A percentile compares a stretch with the other conserved stretches of the same genome.
These are phyloP conservation scores for Ptychadena robeensis DNA, from an alignment of 2,797 vertebrate genomes.

Conservation along the genomic window DNA sequence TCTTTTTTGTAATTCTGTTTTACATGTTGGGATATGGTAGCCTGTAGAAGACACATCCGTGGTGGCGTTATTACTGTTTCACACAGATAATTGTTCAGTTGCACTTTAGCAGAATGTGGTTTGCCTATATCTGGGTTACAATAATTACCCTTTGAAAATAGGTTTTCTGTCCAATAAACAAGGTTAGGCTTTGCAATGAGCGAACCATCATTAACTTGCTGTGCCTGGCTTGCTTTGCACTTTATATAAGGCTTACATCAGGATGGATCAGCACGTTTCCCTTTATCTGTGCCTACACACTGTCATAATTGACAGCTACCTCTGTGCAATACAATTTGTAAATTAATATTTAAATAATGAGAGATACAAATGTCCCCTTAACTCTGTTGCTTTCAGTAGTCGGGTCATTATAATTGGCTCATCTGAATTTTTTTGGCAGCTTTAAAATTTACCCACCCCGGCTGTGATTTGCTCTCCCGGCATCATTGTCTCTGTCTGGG, in stretches of 20 bases:
- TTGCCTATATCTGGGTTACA: too few species aligned
- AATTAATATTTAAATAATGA: not conserved
- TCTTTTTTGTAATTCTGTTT: too few species aligned
- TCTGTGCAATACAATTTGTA: not conserved
- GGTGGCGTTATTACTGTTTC: too few species aligned
- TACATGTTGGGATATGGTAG: too few species aligned
- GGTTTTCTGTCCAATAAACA: too few species aligned
- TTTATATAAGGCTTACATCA: not conserved
- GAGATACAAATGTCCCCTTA: constrained; percentile 8
- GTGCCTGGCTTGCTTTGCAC: not conserved
- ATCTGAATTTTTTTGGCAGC: not conserved
- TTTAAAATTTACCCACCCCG: constrained; percentile 15
- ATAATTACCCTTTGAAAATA: too few species aligned
- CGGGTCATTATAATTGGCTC: constrained; percentile 9
- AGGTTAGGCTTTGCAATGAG: too few species aligned
- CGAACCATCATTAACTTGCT: too few species aligned
- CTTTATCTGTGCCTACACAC: not conserved
- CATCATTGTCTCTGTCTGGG: constrained; percentile 5
- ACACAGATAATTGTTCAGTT: too few species aligned
- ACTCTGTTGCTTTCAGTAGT: constrained; percentile 1
- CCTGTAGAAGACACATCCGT: too few species aligned
- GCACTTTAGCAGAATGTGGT: too few species aligned
- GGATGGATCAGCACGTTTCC: not conserved
- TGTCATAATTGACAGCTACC: not conserved
- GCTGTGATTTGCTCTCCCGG: constrained; percentile 25